Percentiles rank a stretch among this genome's conserved stretches.
These are phyloP conservation scores for Gavia stellata DNA, from an alignment of 2,113 vertebrate species.

Conservation along the genomic window DNA sequence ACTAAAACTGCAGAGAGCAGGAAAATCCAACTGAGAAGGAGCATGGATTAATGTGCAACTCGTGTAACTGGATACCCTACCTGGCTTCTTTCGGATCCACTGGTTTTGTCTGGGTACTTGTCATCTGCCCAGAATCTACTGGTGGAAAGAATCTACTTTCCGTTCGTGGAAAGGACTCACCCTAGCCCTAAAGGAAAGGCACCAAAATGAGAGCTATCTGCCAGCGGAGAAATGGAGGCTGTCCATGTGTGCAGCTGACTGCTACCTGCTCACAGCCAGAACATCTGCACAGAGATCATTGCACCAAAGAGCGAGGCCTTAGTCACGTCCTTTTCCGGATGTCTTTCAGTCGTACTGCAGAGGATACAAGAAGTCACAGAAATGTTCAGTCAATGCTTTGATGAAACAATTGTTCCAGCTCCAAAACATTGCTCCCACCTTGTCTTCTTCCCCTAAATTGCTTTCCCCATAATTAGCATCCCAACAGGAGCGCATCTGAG, in stretches of 20 bases:
- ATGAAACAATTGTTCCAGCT: neutral
- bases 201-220: neutral
- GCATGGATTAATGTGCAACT: neutral
- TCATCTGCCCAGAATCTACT: neutral
- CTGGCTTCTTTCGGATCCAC: neutral
- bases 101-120: neutral
- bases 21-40: neutral
- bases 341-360: neutral
- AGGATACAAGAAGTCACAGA: neutral
- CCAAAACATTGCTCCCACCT: neutral
- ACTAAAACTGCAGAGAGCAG: neutral
- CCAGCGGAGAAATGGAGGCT: neutral
- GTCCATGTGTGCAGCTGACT: neutral
- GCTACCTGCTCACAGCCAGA: neutral
- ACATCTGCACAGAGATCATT: neutral
- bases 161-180: neutral
- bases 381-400: neutral
- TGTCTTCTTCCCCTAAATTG: neutral
- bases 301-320: neutral
- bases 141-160: neutral
- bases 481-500: neutral
- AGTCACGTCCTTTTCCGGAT: neutral
- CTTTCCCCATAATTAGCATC: neutral
- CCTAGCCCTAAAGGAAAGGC: neutral
- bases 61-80: neutral